Base-by-base conservation (phyloP, 2,113 vertebrate species). In the Petromus typicus region DNA sequence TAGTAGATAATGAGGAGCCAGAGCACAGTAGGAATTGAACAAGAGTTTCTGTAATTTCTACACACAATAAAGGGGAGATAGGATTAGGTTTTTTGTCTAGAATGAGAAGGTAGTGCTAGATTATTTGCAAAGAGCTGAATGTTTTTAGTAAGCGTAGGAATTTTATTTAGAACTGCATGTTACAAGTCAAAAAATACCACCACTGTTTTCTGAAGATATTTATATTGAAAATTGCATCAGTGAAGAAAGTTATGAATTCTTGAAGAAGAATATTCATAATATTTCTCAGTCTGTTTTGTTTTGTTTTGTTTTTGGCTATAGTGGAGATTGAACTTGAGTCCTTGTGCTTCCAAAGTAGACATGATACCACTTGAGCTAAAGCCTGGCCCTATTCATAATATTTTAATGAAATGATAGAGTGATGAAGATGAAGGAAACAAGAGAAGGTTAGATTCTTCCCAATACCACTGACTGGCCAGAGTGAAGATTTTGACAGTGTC, bases 111-210 rank as follows among this genome's bases (percentile, higher is more conserved):
- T 66, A 17, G 5, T 66, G 11, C 23, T 37, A 61, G 34, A 84
- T 84, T 66, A 85, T 8, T 59, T 73, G 40, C 63, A 54, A 80
- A 40, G 71, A 84, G 43, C 12, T 95, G 25, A 40, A 78, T 82
- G 91, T 87, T 89, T 67, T 45, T 79, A 85, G 7, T 17, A 89
- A 51, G 48, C 48, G 61, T 5, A 80, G 5, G 32, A 12, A 95
- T 91, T 93, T 85, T 59, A 85, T 80, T 81, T 91, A 91, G 64
- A 88, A 95, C 75, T 73, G 7, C 64, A 78, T 57, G 27, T 83
- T 92, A 93, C 40, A 82, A 34, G 32, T 37, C 69, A 92, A 86
- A 95, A 84, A 90, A 43, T 56, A 23, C 37, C 25, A 5, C 27
- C 45, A 57, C n/a, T 69, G 4, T 57, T 89, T 88, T 40, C 4